Conservation (phyloP, 2,113 vertebrate genomes). For the Tiliqua scincoides region DNA sequence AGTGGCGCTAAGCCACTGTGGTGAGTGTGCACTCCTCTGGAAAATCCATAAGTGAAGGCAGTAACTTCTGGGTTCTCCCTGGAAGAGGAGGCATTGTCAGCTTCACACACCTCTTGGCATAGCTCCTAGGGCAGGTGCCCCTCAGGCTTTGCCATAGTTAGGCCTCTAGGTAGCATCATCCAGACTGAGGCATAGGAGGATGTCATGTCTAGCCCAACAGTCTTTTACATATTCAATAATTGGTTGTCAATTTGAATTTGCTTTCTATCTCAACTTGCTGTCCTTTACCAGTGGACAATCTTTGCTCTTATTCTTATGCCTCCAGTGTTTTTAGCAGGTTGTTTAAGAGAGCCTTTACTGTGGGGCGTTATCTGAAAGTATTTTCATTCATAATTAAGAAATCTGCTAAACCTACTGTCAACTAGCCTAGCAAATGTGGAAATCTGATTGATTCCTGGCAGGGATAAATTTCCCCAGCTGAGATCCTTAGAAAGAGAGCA, state of each 20-base stretch:
- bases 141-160: too few relatives aligned
- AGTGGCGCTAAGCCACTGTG: too few relatives aligned
- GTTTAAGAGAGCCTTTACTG: slow-evolving; percentile 28
- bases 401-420: slow-evolving; percentile 45
- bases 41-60: too few relatives aligned
- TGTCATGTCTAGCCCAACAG: not conserved
- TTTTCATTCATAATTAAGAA: slow-evolving; percentile 46
- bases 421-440: slow-evolving; percentile 41
- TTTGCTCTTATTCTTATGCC: not conserved
- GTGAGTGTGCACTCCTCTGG: too few relatives aligned
- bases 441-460: slow-evolving; percentile 39
- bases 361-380: not conserved
- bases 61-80: too few relatives aligned
- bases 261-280: not conserved
- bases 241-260: not conserved
- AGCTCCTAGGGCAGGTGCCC: too few relatives aligned
- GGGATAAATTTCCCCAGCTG: not conserved
- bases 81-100: too few relatives aligned
- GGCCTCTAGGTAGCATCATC: too few relatives aligned
- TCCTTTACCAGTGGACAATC: not conserved
- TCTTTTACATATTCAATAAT: not conserved
- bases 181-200: not conserved
- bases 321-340: not conserved
- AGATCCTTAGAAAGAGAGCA: not conserved
- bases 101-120: too few relatives aligned